Evolutionary conservation across 2,797 vertebrate species (phyloP), one percentile per base, ranked within the genome.

Genomic region (Girardinus metallicus): DNA sequence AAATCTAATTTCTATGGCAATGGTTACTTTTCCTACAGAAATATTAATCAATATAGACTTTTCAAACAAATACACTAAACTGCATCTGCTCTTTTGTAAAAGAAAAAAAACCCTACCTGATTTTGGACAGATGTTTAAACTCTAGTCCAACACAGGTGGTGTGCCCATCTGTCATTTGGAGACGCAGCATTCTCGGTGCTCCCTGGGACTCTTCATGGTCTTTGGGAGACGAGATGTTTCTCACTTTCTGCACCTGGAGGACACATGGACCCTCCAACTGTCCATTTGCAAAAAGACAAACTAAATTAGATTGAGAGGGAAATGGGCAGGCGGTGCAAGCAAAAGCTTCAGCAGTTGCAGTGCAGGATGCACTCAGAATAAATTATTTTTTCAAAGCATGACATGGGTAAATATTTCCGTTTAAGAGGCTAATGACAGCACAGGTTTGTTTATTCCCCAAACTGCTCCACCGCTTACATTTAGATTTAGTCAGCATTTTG

Each of bases 161-260:
- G 81, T 99, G 97, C 4, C 99, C 99, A 90, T 99, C 99, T 0
- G 98, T 99, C 97, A 99, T 97, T 91, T 99, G 98, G 74, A 99
- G 91, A 64, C 97, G 97, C 85, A 99, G 96, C 98, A 99, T 98
- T 89, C 98, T 95, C 41, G 97, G 98, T 11, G 98, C 97, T 71
- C 95, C 95, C 94, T 98, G 97, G 88, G 98, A 99, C 86, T 99
- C 98, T 91, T 99, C 98, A 0, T 98, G 96, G 91, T 99, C 98
- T 95, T 99, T 99, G 80, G 98, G 96, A 80, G 97, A 97, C 12
- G 98, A 94, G 85, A 99, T 95, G 92, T 99, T 99, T 83, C 98
- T 97, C 84, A 99, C 95, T 95, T 99, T 99, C 94, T 98, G 98
- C 93, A 99, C 95, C 95, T 99, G 98, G 79, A 99, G 96, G 89